Evolutionary conservation across 2,888 invertebrate species (phyloP).

Genomic region (Himalopsyche kuldschensis): DNA sequence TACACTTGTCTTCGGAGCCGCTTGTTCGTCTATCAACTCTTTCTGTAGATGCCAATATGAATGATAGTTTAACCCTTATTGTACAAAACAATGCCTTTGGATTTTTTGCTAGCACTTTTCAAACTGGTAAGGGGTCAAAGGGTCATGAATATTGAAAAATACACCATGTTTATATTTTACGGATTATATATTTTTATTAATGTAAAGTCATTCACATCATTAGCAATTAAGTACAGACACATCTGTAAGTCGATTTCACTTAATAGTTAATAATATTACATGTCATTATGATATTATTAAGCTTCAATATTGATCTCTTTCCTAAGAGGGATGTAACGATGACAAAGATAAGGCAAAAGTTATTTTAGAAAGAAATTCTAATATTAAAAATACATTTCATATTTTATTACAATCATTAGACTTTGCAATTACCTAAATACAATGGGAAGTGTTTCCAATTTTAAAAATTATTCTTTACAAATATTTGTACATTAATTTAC

Average conservation of each 20-base stretch:
- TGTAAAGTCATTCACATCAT: not conserved
- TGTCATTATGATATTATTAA: not conserved
- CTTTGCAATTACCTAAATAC: not conserved
- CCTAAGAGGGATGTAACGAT: not conserved
- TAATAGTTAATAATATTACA: not conserved
- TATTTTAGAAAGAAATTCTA: slow-evolving; percentile 16
- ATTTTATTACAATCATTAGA: not conserved
- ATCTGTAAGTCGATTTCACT: not conserved
- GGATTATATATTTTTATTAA: not conserved
- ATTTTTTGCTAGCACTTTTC: no score
- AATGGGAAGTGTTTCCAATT: not conserved
- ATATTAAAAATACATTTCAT: slow-evolving; percentile 4
- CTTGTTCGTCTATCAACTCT: no score
- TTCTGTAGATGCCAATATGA: no score
- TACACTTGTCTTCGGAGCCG: no score
- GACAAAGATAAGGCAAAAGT: slow-evolving; percentile 17
- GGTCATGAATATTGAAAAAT: no score
- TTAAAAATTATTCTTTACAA: not conserved
- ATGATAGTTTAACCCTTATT: no score
- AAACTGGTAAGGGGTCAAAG: no score
- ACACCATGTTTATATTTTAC: not conserved
- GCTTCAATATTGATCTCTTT: not conserved
- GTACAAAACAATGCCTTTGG: no score
- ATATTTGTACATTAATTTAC: not conserved
- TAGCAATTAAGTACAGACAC: not conserved